A percentile compares a stretch with the other conserved stretches of the same genome.
Evolutionary conservation across 92 coral and sea anemone genomes (phyloP).

Genomic region (Nematostella vectensis): DNA sequence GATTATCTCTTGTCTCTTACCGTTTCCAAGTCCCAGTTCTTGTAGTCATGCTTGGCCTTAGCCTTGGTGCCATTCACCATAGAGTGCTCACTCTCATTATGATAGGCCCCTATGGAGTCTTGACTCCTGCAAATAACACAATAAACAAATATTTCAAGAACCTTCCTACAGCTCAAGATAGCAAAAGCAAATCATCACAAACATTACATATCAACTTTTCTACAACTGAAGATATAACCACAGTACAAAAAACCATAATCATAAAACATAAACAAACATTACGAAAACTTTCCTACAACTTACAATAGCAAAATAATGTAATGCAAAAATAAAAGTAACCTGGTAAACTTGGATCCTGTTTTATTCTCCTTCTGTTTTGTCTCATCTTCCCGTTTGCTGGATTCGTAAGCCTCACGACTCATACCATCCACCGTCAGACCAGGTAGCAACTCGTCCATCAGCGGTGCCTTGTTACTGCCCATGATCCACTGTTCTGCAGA

Average conservation of each 20-base stretch:
- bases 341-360: too few relatives aligned
- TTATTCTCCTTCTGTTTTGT: too few relatives aligned
- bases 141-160: constrained; percentile 1
- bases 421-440: constrained; percentile 8
- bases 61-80: constrained; percentile 24
- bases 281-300: too few relatives aligned
- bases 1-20: too few relatives aligned
- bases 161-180: too few relatives aligned
- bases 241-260: too few relatives aligned
- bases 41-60: constrained; percentile 31
- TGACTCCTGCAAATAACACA: constrained; percentile 14
- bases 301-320: too few relatives aligned
- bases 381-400: neutral
- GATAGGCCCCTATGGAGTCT: neutral
- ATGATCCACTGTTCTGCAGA: constrained; percentile 77
- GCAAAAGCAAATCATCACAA: too few relatives aligned
- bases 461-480: constrained; percentile 59
- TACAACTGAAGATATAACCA: too few relatives aligned
- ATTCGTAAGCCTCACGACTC: constrained; percentile 11
- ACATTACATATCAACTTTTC: too few relatives aligned
- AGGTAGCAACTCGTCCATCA: constrained; percentile 42
- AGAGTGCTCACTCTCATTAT: constrained; percentile 13
- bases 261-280: too few relatives aligned
- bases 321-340: too few relatives aligned
- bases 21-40: constrained; percentile 57